Base-by-base conservation (phyloP, 2,888 invertebrate species). In the Scotopteryx bipunctaria region DNA sequence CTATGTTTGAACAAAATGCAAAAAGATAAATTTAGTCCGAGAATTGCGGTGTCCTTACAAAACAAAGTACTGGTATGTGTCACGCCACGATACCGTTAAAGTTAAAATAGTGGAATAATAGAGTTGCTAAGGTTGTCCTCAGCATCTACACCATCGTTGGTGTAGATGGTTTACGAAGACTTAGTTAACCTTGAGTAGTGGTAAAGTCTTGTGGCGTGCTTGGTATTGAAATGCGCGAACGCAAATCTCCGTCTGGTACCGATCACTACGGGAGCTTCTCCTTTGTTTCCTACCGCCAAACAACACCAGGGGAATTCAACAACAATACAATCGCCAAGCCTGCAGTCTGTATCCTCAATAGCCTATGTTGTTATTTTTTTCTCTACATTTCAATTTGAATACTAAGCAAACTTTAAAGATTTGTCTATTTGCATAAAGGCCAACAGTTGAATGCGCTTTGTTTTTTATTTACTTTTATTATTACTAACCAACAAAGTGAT, bases 161-260 rank as follows among this genome's bases (percentile, higher is more conserved):
- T 40, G 40, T 19, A 41, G 23, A 46, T 45, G 41, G 35, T 37
- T 31, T 15, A 32, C 14, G 58, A 61, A 72, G 67, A 71, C 66
- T 76, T 69, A 63, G 58, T 49, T 63, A 76, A 63, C 86, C 83
- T 84, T 85, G 83, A 61, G 63, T 62, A 65, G 64, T 67, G 69
- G 86, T 64, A 82, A 73, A 61, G 76, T 64, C 61, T 51, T 58
- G 64, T 56, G 11, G 71, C 83, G 86, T 87, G 86, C 67, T 54
- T 49, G 55, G 86, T 77, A 83, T 86, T 55, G 44, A 69, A 79
- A 86, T 80, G 66, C 51, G 60, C 57, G 55, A 56, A 60, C 66
- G 66, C 71, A 69, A 67, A 70, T 73, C 71, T 70, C 71, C 48
- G 63, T 33, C 66, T 64, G 67, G 70, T 63, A 69, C 70, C 63